These are phyloP conservation scores for Ceratosolen fusciceps DNA, from an alignment of 1,140 invertebrate species.

Conservation along the genomic window DNA sequence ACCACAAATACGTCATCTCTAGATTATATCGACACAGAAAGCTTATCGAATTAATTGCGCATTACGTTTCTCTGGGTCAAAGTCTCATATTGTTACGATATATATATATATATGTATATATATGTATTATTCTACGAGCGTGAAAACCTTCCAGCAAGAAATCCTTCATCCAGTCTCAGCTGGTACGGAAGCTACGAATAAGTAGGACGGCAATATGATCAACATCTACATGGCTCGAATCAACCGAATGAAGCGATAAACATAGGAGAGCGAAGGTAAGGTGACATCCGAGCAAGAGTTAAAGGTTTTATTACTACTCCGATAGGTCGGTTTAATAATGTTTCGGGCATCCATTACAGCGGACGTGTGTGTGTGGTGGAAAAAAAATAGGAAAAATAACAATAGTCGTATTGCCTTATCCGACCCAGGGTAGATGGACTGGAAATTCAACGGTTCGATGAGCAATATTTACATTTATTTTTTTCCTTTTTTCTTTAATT, in stretches of 20 bases:
- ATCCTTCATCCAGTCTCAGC: too few species aligned
- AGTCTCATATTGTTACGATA: not conserved
- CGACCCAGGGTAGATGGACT: too few species aligned
- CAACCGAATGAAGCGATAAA: not conserved
- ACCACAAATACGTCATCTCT: not conserved
- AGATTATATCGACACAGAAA: not conserved
- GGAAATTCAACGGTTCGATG: not conserved
- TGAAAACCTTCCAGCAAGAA: not conserved
- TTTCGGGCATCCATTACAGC: not conserved
- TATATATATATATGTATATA: too few species aligned
- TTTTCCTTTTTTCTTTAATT: too few species aligned
- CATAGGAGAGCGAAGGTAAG: not conserved
- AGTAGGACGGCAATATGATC: too few species aligned
- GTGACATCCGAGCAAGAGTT: not conserved
- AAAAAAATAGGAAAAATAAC: not conserved
- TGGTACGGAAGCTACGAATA: too few species aligned
- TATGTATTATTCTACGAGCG: too few species aligned
- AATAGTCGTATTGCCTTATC: not conserved
- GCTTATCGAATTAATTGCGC: not conserved
- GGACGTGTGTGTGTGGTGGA: not conserved
- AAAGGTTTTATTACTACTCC: not conserved
- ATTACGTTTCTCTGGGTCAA: not conserved
- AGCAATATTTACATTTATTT: not conserved
- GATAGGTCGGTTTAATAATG: conserved; percentile 1
- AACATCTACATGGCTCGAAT: not conserved